phyloP scores from a whole-genome alignment of 2,888 invertebrate genomes.

The Leptopilina syphax region DNA sequence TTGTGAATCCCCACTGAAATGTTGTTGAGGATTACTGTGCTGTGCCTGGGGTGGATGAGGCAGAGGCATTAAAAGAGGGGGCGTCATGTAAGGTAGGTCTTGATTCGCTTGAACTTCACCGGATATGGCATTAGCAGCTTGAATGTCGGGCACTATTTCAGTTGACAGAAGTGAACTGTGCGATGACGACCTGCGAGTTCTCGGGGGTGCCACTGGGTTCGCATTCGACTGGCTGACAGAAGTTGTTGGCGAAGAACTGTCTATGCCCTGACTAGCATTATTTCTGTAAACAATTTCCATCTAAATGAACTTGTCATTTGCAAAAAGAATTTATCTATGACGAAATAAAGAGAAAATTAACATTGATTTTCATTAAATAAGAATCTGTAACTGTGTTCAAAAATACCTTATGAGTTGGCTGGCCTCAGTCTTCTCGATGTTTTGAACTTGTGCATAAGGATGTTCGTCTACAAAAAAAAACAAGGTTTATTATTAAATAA shows the following conservation, averaged over 20 bases:
- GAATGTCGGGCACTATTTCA: slow-evolving; percentile 80
- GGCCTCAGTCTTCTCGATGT: slow-evolving; percentile 69
- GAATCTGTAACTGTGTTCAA: not conserved
- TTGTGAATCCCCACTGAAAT: slow-evolving; percentile 94
- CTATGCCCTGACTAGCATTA: slow-evolving; percentile 62
- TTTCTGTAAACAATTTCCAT: slow-evolving; percentile 56
- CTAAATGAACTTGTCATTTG: not conserved
- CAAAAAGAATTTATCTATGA: not conserved
- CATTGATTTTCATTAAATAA: too few species aligned
- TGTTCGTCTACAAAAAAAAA: slow-evolving; percentile 78
- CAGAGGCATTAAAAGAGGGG: slow-evolving; percentile 81
- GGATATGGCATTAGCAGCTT: slow-evolving; percentile 91
- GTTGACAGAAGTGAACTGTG: slow-evolving; percentile 75
- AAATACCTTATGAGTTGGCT: slow-evolving; percentile 68
- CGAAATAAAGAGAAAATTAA: too few species aligned
- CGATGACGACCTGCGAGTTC: slow-evolving; percentile 78
- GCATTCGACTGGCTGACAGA: slow-evolving; percentile 62
- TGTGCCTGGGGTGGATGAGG: slow-evolving; percentile 68
- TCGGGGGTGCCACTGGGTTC: slow-evolving; percentile 78
- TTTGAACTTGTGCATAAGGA: slow-evolving; percentile 86
- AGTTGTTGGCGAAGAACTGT: slow-evolving; percentile 67
- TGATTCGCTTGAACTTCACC: slow-evolving; percentile 92
- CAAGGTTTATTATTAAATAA: too few species aligned
- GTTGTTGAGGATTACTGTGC: slow-evolving; percentile 77
- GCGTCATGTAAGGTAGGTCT: slow-evolving; percentile 93